Evolutionary conservation across 1,140 invertebrate genomes (phyloP), one percentile per base, ranked within the genome.

Genomic region (Drosophila kohkoa): DNA sequence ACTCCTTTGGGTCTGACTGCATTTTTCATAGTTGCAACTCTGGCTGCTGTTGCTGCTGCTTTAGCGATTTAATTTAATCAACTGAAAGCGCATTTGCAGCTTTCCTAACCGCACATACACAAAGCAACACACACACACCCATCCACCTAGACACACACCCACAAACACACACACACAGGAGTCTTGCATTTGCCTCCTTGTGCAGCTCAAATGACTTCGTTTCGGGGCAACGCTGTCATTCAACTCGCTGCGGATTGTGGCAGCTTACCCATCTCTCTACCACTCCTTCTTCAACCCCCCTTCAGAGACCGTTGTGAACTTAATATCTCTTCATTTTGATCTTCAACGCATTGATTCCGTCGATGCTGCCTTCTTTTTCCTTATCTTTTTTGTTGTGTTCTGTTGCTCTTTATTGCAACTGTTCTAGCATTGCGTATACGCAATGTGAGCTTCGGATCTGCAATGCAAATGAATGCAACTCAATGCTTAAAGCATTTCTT

Each of bases 61-160:
- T 89, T 80, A 83, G 83, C 85, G 77, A 88, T 87, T 90, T 91
- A 91, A 91, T 91, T 91, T 91, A 91, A 91, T 91, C 90, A 91
- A 91, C 89, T 90, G 89, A 91, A 91, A 91, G 90, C 90, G 85
- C 90, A 91, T 91, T 91, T 90, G 70, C 82, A 87, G 86, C 75
- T 86, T 77, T 87, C 52, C 67, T 73, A 79, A 75, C 77, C 85
- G 46, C 81, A 77, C 58, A 65, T 46, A 79, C 55, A 68, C 32
- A 65, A 32, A 68, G 11, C 45, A 25, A 69, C 16, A 63, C 46
- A 54, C 38, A 74, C n/a, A 46, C 32, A 46, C 20, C 54, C 52
- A 59, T 15, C 20, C 4, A 80, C 52, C 3, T 25, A 25, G 20
- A 51, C 58, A 64, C 49, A 75, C 15, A 80, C 20, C 3, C 20